Evolutionary conservation across 2,797 vertebrate species (phyloP).

Genomic region (Cercopithecus neglectus): DNA sequence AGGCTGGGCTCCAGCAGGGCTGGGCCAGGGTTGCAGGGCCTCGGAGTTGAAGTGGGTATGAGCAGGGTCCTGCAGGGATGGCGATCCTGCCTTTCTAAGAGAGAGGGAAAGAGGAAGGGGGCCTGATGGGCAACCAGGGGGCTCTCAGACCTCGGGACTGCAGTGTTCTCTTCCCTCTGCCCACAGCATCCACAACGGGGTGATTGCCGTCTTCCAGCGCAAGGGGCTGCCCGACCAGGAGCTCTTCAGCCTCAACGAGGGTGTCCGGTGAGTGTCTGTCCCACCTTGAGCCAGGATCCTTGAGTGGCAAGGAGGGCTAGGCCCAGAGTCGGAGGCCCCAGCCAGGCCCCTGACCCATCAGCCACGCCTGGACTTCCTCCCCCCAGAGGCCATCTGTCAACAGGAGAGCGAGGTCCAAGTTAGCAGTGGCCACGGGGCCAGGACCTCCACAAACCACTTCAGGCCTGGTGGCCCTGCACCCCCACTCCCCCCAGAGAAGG

Average conservation of each 20-base stretch:
- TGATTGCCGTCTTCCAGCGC: constrained; percentile 95
- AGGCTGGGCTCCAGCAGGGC: background rate
- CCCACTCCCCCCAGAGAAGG: background rate
- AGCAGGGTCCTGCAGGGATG: fast-evolving
- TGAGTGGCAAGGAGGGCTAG: background rate
- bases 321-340: background rate
- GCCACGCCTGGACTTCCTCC: fast-evolving
- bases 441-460: background rate
- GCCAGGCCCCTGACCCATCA: background rate
- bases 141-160: fast-evolving
- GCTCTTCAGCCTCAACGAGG: constrained; percentile 96
- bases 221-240: constrained; percentile 96
- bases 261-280: constrained; percentile 91
- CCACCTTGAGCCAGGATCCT: fast-evolving
- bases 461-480: background rate
- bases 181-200: constrained; percentile 95
- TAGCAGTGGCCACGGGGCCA: fast-evolving
- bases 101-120: too few relatives aligned
- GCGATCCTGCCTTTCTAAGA: background rate
- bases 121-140: background rate
- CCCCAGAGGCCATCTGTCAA: background rate
- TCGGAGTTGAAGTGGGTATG: background rate
- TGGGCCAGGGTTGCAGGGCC: background rate
- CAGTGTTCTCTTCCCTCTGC: constrained; percentile 23
- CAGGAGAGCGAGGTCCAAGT: fast-evolving